Base-by-base conservation (phyloP, 2,797 vertebrate species). In the Chrosomus eos region DNA sequence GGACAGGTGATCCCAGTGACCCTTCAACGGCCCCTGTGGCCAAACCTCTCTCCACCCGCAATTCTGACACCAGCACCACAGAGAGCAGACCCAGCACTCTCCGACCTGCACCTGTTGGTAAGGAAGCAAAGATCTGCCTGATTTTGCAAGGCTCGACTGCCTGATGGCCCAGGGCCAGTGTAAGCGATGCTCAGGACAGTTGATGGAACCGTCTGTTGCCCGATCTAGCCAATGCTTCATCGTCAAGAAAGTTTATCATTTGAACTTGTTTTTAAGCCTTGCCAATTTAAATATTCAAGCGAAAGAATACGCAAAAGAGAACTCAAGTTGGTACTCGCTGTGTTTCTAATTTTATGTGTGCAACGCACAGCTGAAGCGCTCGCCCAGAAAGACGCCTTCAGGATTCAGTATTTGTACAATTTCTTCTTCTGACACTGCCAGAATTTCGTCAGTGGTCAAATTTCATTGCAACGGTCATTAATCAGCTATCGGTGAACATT, bases 21-120 rank as follows among this genome's bases (percentile, higher is more conserved):
- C 98, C 98, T 86, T 97, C 97, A 88, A 97, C 97, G 45, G 97
- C 97, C 86, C 97, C 98, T 19, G 95, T 99, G 86, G 97, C 98
- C 83, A 99, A 98, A 81, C 98, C 98, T 73, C 97, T 99, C 85
- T 96, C 97, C 86, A 99, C 98, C 40, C 96, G 98, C 74, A 99
- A 99, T 95, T 98, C 98, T 0, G 98, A 99, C 91, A 94, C 95
- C 89, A 94, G 96, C 80, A 95, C 96, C 87, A 96, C 96, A 93
- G 98, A 99, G 93, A 98, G 96, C 82, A 96, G 97, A 85, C 96
- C 96, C 89, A 96, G 95, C 94, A 95, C 97, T 89, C 96, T 97
- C 90, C 95, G 97, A 92, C 96, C 97, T 87, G 87, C 97, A 88
- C 97, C 96, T 83, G 95, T 98, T 93, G 96, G 98, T 99, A 94